A percentile compares a stretch with the other conserved stretches of the same genome.
Conservation (phyloP, 35 echinoderm and acorn worm species). For the Chiridota heheva region DNA sequence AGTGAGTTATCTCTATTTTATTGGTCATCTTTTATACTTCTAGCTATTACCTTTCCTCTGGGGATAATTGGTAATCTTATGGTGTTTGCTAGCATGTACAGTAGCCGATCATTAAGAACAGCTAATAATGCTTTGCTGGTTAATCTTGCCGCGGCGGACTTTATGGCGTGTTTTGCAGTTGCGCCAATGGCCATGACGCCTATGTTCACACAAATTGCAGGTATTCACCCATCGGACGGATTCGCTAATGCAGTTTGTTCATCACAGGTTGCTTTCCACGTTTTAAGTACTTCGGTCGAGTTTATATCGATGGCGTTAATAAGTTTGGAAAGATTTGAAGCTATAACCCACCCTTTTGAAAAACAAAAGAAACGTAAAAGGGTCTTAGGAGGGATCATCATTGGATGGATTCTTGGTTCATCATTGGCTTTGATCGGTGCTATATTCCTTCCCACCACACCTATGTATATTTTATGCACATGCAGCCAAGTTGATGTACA, state of each 20-base stretch:
- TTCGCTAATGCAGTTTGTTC: slow-evolving; percentile 38
- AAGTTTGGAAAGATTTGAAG: slow-evolving; percentile 72
- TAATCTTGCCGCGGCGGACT: slow-evolving; percentile 71
- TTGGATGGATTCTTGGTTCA: slow-evolving; percentile 52
- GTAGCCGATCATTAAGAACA: slow-evolving; percentile 46
- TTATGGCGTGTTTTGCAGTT: slow-evolving; percentile 45
- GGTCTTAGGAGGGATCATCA: slow-evolving; percentile 49
- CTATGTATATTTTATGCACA: slow-evolving; percentile 58
- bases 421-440: slow-evolving; percentile 31
- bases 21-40: slow-evolving; percentile 50
- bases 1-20: too few species aligned
- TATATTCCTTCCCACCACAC: slow-evolving; percentile 17
- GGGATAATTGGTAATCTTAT: slow-evolving; percentile 73
- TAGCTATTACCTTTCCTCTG: slow-evolving; percentile 50
- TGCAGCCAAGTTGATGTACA: not conserved
- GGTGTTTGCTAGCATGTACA: slow-evolving; percentile 79
- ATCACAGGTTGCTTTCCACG: slow-evolving; percentile 55
- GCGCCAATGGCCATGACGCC: slow-evolving; percentile 52
- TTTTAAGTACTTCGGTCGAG: slow-evolving; percentile 59
- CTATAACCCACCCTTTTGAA: slow-evolving; percentile 77
- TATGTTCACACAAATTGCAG: not conserved
- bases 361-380: slow-evolving; percentile 60
- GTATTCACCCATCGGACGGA: not conserved
- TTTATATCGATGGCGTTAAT: slow-evolving; percentile 73
- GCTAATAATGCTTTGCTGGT: slow-evolving; percentile 81